A percentile compares a stretch with the other conserved stretches of the same genome.
phyloP scores from a whole-genome alignment of 2,888 invertebrate genomes.

The Baronia brevicornis region DNA sequence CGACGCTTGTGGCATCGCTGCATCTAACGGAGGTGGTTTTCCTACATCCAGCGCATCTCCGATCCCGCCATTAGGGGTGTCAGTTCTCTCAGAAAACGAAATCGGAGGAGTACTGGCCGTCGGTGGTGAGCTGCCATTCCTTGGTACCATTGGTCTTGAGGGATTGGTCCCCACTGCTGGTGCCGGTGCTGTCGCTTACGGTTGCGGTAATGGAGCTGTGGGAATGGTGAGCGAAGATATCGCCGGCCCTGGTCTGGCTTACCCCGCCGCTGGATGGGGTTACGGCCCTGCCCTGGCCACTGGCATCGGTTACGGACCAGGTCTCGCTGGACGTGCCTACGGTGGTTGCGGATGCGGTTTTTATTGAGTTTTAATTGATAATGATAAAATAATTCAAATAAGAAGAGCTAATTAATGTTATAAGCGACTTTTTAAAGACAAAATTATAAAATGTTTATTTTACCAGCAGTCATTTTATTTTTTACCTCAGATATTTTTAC shows the following conservation, averaged over 20 bases:
- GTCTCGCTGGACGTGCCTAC: constrained; percentile 12
- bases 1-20: constrained; percentile 12
- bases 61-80: constrained; percentile 26
- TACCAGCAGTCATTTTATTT: no score
- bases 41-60: constrained; percentile 25
- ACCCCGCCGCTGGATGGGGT: constrained; percentile 14
- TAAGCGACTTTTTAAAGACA: no score
- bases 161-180: constrained; percentile 26
- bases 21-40: constrained; percentile 21
- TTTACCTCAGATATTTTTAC: no score
- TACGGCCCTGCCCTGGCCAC: constrained; percentile 14
- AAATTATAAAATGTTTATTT: no score
- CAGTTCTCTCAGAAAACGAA: constrained; percentile 33
- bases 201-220: constrained; percentile 27
- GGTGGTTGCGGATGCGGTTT: constrained; percentile 6
- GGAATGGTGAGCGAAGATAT: constrained; percentile 23
- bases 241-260: constrained; percentile 7
- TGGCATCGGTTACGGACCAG: constrained; percentile 11
- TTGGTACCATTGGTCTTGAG: constrained; percentile 27
- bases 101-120: constrained; percentile 29
- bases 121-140: constrained; percentile 26
- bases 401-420: no score
- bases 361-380: no score
- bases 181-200: constrained; percentile 26
- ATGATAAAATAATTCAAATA: no score